Percentiles rank a stretch among this genome's conserved stretches.
Evolutionary conservation across 2,797 vertebrate species (phyloP).

Genomic region (Peromyscus eremicus): DNA sequence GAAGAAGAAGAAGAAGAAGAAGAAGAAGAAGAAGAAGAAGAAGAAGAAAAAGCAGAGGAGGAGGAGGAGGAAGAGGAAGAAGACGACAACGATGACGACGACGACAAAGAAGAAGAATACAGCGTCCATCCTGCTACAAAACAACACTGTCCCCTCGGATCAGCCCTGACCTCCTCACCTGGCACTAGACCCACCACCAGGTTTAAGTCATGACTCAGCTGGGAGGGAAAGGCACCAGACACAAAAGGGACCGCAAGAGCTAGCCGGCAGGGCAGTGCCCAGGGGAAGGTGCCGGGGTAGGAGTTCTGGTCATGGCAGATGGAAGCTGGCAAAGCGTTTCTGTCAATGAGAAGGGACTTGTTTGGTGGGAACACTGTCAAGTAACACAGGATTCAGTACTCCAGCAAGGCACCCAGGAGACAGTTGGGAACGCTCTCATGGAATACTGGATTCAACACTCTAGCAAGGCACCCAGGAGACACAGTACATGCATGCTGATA

Average conservation of each 20-base stretch:
- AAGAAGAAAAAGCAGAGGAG: too few relatives aligned
- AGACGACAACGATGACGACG: too few relatives aligned
- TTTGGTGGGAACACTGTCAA: neutral
- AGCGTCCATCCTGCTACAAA: neutral
- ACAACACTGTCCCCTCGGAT: neutral
- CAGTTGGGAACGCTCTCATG: neutral
- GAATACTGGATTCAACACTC: neutral
- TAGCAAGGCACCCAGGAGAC: neutral
- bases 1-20: too few relatives aligned
- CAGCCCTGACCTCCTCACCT: neutral
- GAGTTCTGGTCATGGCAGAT: neutral
- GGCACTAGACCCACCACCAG: neutral
- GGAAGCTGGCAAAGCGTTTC: neutral
- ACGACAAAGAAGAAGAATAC: neutral
- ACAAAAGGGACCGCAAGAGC: neutral
- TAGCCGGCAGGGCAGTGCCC: neutral
- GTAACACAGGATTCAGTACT: neutral
- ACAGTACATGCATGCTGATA: neutral
- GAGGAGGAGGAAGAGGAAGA: too few relatives aligned
- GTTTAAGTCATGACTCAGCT: neutral
- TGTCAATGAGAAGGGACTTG: neutral
- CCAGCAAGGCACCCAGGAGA: neutral
- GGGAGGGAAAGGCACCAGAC: neutral
- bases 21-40: too few relatives aligned
- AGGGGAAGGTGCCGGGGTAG: accelerated